Evolutionary conservation across 2,888 invertebrate species (phyloP), one percentile per base, ranked within the genome.

Genomic region (Trichogramma dendrolimi): DNA sequence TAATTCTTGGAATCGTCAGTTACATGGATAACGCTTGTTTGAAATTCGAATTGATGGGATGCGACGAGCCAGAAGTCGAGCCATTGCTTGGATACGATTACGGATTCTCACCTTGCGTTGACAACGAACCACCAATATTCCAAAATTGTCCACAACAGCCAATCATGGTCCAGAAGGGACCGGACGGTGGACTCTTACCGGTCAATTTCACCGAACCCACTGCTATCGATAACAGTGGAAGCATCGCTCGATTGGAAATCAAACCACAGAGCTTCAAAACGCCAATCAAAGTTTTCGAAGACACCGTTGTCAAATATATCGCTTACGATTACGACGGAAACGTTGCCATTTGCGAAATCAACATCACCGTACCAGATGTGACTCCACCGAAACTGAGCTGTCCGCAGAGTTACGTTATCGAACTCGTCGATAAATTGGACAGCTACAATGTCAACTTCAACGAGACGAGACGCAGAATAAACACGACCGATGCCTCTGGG

Each of bases 281-380:
- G 1, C 95, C 95, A 0, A 85, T 92, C 67, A 87, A 89, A 76
- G 86, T 94, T 8, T 94, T 96, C 79, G 88, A 93, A 74, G 94
- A 96, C 68, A 92, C 92, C 74, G 91, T 94, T 41, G 93, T 96
- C 0, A 91, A 94, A 81, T 98, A 96, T 73, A 91, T 96, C 1
- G 98, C 97, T 4, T 97, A 94, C 73, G 98, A 98, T 81, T 94
- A 93, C 72, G 96, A 96, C 75, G 96, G 96, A 69, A 98, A 98
- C 75, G 95, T 95, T 10, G 98, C 96, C 10, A 94, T 95, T 75
- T 98, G 98, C 75, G 92, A 93, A 83, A 94, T 98, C 42, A 94
- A 95, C 72, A 94, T 98, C 42, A 94, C 95, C 1, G 94, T 95
- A 7, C 93, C 93, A 42, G 95, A 96, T 79, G 90, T 94, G 58